Percentiles rank a stretch among this genome's conserved stretches.
Conservation (phyloP, 2,888 invertebrate species). For the Aspidapion aeneum region DNA sequence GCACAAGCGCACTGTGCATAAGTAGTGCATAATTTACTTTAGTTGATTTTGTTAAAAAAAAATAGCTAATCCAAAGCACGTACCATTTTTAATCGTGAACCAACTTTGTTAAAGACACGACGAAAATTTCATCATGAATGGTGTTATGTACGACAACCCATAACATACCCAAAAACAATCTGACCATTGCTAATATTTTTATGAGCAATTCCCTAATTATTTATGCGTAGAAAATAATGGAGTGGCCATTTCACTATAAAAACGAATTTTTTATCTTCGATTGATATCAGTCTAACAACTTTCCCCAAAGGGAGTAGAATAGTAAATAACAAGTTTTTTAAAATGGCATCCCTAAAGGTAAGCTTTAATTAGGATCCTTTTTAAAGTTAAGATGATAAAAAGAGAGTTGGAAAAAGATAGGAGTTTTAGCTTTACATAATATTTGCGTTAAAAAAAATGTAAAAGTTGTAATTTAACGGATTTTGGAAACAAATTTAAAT, state of each 20-base stretch:
- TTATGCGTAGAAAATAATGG: neutral
- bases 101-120: neutral
- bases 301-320: neutral
- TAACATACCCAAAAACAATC: neutral
- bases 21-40: no score
- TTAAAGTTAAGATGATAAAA: no score
- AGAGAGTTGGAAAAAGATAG: no score
- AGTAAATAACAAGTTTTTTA: neutral
- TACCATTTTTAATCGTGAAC: neutral
- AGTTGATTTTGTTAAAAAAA: no score
- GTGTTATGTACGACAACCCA: neutral
- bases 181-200: neutral
- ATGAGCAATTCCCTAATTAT: neutral
- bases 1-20: no score
- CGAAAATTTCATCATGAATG: neutral
- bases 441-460: no score
- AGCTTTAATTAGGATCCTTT: no score
- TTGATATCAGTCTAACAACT: slow-evolving; percentile 16
- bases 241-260: slow-evolving; percentile 6
- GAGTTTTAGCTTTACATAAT: no score
- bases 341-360: slow-evolving; percentile 23
- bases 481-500: no score
- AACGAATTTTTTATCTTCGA: slow-evolving; percentile 16
- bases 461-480: no score
- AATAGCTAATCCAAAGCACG: neutral